Base-by-base conservation (phyloP, 1,140 invertebrate genomes). In the Riptortus pedestris region DNA sequence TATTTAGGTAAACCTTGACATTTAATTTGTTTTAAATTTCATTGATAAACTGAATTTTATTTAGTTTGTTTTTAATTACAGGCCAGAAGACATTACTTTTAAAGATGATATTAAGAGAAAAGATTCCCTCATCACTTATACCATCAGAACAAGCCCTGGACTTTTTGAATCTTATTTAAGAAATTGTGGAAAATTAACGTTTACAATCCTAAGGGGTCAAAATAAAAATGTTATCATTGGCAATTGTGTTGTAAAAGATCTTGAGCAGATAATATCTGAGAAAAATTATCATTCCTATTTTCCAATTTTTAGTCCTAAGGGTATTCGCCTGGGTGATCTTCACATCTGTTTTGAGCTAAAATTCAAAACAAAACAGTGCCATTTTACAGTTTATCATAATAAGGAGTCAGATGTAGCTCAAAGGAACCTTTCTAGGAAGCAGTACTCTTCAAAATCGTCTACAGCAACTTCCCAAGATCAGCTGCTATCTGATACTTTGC, bases 101-200 rank as follows among this genome's bases (percentile, higher is more conserved):
- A 55, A 55, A 24, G 51, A 55, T 14, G 12, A 20, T 3, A 55
- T 16, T 12, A 22, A 27, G 26, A 55, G 9, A 2, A 55, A 12
- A 7, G 51, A 55, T 2, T 24, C 18, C 9, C 20, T 51, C 20
- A 33, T 63, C n/a, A 26, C 29, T 14, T 63, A 51, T 29, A 63
- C 38, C 57, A 57, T 63, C 22, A 22, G 62, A 12, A 63, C 62
- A 4, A 57, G 48, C 28, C 45, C 27, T n/a, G 22, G n/a, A 0
- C 52, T 63, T 22, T 63, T 63, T 28, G 48, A 57, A 57, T 27
- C n/a, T 20, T 63, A 63, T 29, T 31, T 63, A 14, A 63, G 45
- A 43, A 63, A 63, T 51, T 57, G 43, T 31, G 62, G 33, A 9
- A 63, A 52, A 26, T 7, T 63, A 16, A 57, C 45, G n/a, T 63